phyloP scores from a whole-genome alignment of 2,888 invertebrate genomes.

The Podabrus alpinus region DNA sequence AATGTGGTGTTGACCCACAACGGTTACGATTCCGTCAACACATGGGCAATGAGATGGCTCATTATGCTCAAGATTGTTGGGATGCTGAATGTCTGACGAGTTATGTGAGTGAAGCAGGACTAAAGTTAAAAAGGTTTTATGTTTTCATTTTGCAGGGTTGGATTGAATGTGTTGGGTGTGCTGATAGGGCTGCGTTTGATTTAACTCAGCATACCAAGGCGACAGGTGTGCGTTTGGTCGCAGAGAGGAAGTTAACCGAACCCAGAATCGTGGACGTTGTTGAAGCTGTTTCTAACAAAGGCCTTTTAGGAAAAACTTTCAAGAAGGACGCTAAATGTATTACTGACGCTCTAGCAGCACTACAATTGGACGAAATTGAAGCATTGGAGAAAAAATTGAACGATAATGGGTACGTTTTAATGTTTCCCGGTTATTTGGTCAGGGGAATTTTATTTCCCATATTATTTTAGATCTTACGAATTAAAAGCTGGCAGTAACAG shows the following conservation, averaged over 20 bases:
- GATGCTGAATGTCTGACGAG: conserved; percentile 98
- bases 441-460: not conserved
- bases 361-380: conserved; percentile 64
- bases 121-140: not conserved
- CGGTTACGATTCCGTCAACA: conserved; percentile 96
- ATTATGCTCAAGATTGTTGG: conserved; percentile 99
- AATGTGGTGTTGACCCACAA: conserved; percentile 84
- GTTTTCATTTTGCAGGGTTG: conserved; percentile 72
- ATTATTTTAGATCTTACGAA: conserved; percentile 55
- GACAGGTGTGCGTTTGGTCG: conserved; percentile 87
- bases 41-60: conserved; percentile 99
- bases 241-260: conserved; percentile 83
- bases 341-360: conserved; percentile 68
- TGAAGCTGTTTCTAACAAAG: conserved; percentile 85
- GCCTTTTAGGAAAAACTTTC: conserved; percentile 87
- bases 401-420: conserved; percentile 60
- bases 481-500: conserved; percentile 61
- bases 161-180: conserved; percentile 99
- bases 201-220: conserved; percentile 92
- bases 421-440: too few relatives aligned
- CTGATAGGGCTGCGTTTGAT: conserved; percentile 97
- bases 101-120: conserved; percentile 64
- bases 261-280: conserved; percentile 78
- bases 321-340: conserved; percentile 91
- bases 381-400: conserved; percentile 61